Evolutionary conservation across 2,797 vertebrate species (phyloP), one percentile per base, ranked within the genome.

Genomic region (Intellagama lesueurii): DNA sequence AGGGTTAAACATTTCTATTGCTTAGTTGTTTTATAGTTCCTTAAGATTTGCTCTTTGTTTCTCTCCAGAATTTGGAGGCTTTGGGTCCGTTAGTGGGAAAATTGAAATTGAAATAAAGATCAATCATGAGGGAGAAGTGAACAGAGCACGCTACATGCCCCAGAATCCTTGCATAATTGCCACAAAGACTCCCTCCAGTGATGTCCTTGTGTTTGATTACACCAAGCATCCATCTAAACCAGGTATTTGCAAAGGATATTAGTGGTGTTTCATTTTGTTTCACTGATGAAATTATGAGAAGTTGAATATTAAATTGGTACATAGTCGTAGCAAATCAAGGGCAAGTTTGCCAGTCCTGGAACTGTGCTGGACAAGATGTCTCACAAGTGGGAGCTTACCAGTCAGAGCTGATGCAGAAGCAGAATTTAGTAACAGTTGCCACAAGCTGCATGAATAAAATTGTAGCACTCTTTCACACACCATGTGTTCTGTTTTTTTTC

Each of bases 31-130:
- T 85, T 32, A n/a, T 28, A 88, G 70, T 7, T 44, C 44, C 52
- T 47, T 60, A 35, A 90, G 75, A 35, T 72, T 56, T 81, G 1
- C 64, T 87, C 7, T 30, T 68, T 87, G 78, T n/a, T 88, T 44
- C 5, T 81, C 94, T 91, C n/a, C 94, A 99, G 99, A 99, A 91
- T 99, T 99, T 96, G 99, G 99, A 94, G 99, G 99, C 79, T 99
- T 99, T 96, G 99, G 99, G 22, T 99, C 99, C 9, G 99, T 99
- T 2, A 99, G 99, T 93, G 98, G 98, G 1, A 99, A 99, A 94
- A 99, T 99, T 88, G 99, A 99, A 91, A 99, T 99, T 87, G 99
- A 99, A 93, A 99, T 99, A 94, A 99, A 99, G 96, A 99, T 99
- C 86, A 99, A 99, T 95, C 99, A 99, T 0, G 99, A 99, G 95